Percentiles rank a stretch among this genome's conserved stretches.
Conservation (phyloP, 2,797 vertebrate species). For the Betta splendens region DNA sequence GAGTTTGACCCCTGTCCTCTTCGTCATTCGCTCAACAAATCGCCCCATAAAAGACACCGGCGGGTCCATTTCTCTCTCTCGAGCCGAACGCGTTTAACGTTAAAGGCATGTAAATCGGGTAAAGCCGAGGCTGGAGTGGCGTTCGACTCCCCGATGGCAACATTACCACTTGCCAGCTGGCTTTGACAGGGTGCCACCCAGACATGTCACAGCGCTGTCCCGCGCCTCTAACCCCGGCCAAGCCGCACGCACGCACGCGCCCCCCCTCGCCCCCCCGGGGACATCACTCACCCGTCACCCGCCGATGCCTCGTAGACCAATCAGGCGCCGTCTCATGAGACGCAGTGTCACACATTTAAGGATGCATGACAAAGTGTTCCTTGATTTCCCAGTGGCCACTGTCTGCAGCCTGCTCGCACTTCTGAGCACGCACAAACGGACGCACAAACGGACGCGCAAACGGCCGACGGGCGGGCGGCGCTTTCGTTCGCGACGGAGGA, state of each 20-base stretch:
- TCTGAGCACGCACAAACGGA: slow-evolving; percentile 49
- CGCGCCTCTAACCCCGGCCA: slow-evolving; percentile 74
- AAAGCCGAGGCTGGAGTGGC: slow-evolving; percentile 48
- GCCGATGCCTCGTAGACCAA: slow-evolving; percentile 83
- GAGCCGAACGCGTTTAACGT: slow-evolving; percentile 31
- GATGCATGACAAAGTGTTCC: slow-evolving; percentile 87
- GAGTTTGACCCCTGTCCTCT: slow-evolving; percentile 26
- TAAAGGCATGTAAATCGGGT: slow-evolving; percentile 47
- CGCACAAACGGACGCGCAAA: slow-evolving; percentile 35
- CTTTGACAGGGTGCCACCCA: slow-evolving; percentile 78
- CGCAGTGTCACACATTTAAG: slow-evolving; percentile 85
- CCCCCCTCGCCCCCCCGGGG: slow-evolving; percentile 70
- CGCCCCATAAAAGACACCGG: slow-evolving; percentile 11
- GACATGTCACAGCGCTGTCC: slow-evolving; percentile 79
- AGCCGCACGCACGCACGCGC: slow-evolving; percentile 52
- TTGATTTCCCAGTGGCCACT: slow-evolving; percentile 87
- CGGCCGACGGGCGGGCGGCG: no score
- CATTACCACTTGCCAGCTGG: slow-evolving; percentile 76
- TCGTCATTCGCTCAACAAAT: slow-evolving; percentile 31
- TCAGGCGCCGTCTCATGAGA: slow-evolving; percentile 82
- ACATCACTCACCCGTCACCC: slow-evolving; percentile 83
- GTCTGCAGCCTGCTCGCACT: slow-evolving; percentile 72
- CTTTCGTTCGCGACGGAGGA: slow-evolving; percentile 62
- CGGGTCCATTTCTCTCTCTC: slow-evolving; percentile 24
- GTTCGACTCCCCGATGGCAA: slow-evolving; percentile 69